Percentiles rank a stretch among this genome's conserved stretches.
Conservation (phyloP, 1,140 invertebrate species). For the Leptonema lineaticorne region DNA sequence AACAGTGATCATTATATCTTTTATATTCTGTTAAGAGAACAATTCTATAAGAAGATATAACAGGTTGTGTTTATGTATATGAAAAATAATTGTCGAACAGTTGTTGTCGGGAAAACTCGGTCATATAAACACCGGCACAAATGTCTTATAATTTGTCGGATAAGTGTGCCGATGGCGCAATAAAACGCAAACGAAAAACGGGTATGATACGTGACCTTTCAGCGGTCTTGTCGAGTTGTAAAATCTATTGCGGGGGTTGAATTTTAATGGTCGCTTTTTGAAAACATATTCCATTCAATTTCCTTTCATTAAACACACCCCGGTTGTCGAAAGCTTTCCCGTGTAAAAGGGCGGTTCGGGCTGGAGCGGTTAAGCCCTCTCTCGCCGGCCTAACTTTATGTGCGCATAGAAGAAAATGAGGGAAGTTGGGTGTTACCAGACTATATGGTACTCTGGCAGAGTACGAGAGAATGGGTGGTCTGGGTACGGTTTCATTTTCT, state of each 20-base stretch:
- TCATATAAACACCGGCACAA: too few relatives aligned
- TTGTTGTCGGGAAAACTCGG: too few relatives aligned
- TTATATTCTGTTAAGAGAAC: too few relatives aligned
- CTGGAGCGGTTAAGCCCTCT: slow-evolving; percentile 27
- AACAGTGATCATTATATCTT: too few relatives aligned
- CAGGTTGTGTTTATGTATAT: too few relatives aligned
- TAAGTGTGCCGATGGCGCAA: neutral
- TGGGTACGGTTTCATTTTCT: slow-evolving; percentile 36
- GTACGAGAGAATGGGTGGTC: too few relatives aligned
- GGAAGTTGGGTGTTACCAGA: slow-evolving; percentile 28
- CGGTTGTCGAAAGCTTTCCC: slow-evolving; percentile 39
- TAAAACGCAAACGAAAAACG: slow-evolving; percentile 25
- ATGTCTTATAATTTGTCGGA: slow-evolving; percentile 5
- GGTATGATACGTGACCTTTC: slow-evolving; percentile 23
- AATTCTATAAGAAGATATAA: too few relatives aligned
- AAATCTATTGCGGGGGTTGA: slow-evolving; percentile 28
- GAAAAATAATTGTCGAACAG: too few relatives aligned
- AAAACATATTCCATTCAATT: slow-evolving; percentile 43
- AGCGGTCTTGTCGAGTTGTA: slow-evolving; percentile 14
- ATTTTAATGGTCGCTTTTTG: slow-evolving; percentile 35
- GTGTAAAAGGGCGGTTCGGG: slow-evolving; percentile 21
- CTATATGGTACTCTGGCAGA: slow-evolving; percentile 20
- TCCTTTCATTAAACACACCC: slow-evolving; percentile 43
- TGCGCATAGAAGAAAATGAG: slow-evolving; percentile 39
- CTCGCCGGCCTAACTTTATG: slow-evolving; percentile 34